Evolutionary conservation across 2,113 vertebrate species (phyloP).

Genomic region (Chaetura pelagica): DNA sequence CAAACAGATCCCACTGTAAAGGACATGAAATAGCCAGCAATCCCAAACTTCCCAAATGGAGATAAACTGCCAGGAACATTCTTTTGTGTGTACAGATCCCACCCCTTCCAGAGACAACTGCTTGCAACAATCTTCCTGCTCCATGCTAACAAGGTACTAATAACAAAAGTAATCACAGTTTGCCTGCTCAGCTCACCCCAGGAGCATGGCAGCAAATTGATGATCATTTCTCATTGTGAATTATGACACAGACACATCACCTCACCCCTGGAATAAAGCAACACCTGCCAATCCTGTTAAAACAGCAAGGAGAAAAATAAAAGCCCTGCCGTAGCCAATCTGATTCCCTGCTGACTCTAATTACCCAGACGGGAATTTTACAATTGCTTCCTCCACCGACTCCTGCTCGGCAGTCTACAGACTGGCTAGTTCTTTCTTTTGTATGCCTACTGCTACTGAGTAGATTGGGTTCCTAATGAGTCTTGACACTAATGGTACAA

Average conservation of each 20-base stretch:
- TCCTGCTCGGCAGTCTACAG: constrained; percentile 64
- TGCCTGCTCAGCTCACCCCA: constrained; percentile 49
- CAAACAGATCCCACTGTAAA: background rate
- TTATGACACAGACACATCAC: constrained; percentile 71
- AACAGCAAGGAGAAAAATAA: constrained; percentile 75
- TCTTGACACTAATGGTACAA: constrained; percentile 82
- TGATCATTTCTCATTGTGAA: constrained; percentile 77
- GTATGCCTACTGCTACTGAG: constrained; percentile 72
- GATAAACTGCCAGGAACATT: background rate
- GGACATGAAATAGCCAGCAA: background rate
- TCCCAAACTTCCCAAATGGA: background rate
- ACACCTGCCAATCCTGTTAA: constrained; percentile 77
- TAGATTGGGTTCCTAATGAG: constrained; percentile 81
- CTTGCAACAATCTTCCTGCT: background rate
- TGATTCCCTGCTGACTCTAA: constrained; percentile 83
- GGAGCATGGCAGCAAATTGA: constrained; percentile 62
- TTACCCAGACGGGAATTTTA: constrained; percentile 80
- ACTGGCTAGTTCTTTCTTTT: constrained; percentile 75
- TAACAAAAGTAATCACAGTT: constrained; percentile 59
- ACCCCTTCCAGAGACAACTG: background rate
- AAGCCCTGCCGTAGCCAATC: constrained; percentile 70
- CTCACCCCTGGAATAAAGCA: constrained; percentile 75
- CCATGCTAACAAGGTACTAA: constrained; percentile 48
- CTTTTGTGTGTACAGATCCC: background rate
- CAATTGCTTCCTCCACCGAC: constrained; percentile 73